A percentile compares a stretch with the other conserved stretches of the same genome.
Conservation (phyloP, 2,888 invertebrate genomes). For the Aquatica leii region DNA sequence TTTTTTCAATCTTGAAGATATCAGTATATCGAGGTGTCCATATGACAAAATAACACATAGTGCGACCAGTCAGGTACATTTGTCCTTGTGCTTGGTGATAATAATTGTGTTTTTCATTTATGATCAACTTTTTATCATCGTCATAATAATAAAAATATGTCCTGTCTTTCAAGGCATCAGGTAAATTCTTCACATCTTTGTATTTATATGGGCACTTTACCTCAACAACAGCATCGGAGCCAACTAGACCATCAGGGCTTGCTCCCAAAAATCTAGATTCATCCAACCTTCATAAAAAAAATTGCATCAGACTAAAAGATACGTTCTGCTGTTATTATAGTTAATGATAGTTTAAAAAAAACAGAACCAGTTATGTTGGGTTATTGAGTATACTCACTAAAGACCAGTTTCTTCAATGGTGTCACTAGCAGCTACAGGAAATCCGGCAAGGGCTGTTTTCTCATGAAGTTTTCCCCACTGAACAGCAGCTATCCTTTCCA, state of each 20-base stretch:
- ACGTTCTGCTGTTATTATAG: too few relatives aligned
- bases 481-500: background rate
- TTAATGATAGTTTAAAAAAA: too few relatives aligned
- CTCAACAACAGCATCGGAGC: conserved; percentile 28
- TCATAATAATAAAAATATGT: conserved; percentile 16
- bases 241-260: conserved; percentile 31
- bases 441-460: background rate
- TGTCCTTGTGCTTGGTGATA: conserved; percentile 29
- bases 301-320: too few relatives aligned
- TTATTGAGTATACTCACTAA: too few relatives aligned
- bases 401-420: background rate
- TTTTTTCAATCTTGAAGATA: background rate
- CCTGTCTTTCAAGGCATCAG: conserved; percentile 1
- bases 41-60: conserved; percentile 20
- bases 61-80: conserved; percentile 15
- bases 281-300: background rate
- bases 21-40: conserved; percentile 20
- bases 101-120: conserved; percentile 26
- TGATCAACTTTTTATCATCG: background rate
- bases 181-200: background rate
- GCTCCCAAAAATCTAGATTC: conserved; percentile 29
- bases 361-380: too few relatives aligned
- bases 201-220: conserved; percentile 35
- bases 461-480: background rate
- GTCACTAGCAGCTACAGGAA: background rate